phyloP scores from a whole-genome alignment of 2,113 vertebrate genomes.

The Monarcha castaneiventris region DNA sequence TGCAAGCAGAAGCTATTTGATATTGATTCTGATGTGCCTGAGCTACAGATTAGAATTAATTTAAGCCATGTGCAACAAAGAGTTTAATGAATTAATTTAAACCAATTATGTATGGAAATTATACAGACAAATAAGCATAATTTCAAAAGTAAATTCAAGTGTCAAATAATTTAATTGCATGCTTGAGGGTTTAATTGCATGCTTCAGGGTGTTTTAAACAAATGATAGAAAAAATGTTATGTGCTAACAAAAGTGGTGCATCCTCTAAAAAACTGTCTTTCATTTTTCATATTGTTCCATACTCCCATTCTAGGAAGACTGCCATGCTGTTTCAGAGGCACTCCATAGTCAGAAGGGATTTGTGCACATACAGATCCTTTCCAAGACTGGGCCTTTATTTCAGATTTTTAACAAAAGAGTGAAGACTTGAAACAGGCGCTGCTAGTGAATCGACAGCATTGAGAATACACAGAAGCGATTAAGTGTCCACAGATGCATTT shows the following conservation, averaged over 20 bases:
- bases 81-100: conserved; percentile 13
- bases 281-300: neutral
- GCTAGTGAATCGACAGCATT: neutral
- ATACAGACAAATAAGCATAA: neutral
- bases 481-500: neutral
- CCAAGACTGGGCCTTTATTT: neutral
- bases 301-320: neutral
- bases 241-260: neutral
- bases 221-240: neutral
- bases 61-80: neutral
- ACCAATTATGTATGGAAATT: conserved; percentile 19
- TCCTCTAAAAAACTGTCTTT: neutral
- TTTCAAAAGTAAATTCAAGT: conserved; percentile 11
- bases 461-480: neutral
- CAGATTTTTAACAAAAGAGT: neutral
- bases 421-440: neutral
- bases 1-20: neutral
- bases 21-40: neutral
- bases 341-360: neutral
- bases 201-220: conserved; percentile 8
- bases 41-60: neutral
- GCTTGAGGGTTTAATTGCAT: neutral
- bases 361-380: neutral
- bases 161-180: conserved; percentile 26
- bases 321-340: neutral